Evolutionary conservation across 2,888 invertebrate genomes (phyloP).

Genomic region (Sicus ferrugineus): DNA sequence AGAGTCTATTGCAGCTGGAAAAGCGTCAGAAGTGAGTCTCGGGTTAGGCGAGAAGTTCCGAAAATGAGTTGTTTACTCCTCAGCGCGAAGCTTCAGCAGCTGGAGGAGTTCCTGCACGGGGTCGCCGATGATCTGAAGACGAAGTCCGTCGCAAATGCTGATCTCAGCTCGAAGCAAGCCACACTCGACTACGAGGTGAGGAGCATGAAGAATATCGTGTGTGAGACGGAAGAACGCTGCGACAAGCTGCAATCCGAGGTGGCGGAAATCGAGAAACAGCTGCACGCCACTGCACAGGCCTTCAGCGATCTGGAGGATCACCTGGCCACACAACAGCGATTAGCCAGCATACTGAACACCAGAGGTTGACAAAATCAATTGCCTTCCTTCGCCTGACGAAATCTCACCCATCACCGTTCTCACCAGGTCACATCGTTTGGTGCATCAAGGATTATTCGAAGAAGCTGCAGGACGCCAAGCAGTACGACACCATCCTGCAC

Average conservation of each 20-base stretch:
- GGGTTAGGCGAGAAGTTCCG: neutral
- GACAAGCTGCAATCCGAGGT: constrained; percentile 66
- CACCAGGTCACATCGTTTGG: constrained; percentile 72
- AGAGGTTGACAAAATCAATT: constrained; percentile 49
- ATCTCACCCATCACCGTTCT: constrained; percentile 13
- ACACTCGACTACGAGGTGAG: constrained; percentile 66
- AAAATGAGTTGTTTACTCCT: neutral
- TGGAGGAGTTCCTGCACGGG: constrained; percentile 54
- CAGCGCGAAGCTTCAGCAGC: constrained; percentile 56
- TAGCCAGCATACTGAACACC: constrained; percentile 58
- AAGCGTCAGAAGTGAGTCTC: constrained; percentile 50
- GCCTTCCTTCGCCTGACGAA: neutral
- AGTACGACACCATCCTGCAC: constrained; percentile 70
- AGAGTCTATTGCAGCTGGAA: constrained; percentile 55
- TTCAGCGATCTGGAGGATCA: constrained; percentile 65
- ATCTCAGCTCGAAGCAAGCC: constrained; percentile 65
- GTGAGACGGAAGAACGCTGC: constrained; percentile 67
- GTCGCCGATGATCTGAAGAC: constrained; percentile 56
- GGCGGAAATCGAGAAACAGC: constrained; percentile 57
- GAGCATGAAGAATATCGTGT: constrained; percentile 66
- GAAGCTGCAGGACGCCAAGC: constrained; percentile 74
- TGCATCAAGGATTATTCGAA: constrained; percentile 72
- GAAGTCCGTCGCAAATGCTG: constrained; percentile 52
- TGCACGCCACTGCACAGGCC: constrained; percentile 65
- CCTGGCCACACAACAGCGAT: constrained; percentile 58